Conservation (phyloP, 2,113 vertebrate genomes). For the Pedetes capensis region DNA sequence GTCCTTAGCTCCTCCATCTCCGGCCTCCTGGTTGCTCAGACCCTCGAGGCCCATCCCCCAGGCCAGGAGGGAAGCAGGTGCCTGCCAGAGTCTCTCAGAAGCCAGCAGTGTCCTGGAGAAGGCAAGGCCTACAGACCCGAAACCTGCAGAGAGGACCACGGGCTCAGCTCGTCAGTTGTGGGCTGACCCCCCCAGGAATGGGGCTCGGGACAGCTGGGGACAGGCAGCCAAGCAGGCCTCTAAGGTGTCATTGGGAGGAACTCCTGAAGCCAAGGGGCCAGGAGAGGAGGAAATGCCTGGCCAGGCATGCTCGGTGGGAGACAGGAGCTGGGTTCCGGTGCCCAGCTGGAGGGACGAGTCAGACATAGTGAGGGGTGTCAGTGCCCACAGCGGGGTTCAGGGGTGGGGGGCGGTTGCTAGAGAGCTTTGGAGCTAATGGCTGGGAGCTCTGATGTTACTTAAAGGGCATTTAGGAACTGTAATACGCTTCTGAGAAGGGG, state of each 20-base stretch:
- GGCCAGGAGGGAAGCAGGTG: neutral
- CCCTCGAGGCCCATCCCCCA: neutral
- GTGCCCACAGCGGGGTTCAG: neutral
- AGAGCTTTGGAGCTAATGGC: neutral
- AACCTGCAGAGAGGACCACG: neutral
- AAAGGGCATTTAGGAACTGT: neutral
- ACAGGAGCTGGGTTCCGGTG: neutral
- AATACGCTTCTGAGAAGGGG: neutral
- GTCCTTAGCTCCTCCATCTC: neutral
- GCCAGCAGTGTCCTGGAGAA: neutral
- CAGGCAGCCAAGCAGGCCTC: neutral
- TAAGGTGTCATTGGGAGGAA: neutral
- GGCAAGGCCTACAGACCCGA: fast-evolving
- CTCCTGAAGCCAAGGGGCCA: neutral
- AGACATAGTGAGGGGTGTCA: neutral
- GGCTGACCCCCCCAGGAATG: neutral
- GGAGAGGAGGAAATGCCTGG: neutral
- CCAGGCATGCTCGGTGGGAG: neutral
- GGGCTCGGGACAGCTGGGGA: neutral
- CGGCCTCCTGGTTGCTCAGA: neutral
- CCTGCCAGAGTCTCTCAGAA: neutral
- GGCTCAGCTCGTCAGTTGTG: neutral
- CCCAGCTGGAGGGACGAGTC: too few relatives aligned
- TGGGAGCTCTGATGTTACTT: neutral
- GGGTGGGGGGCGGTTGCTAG: fast-evolving